A percentile compares a stretch with the other conserved stretches of the same genome.
These are phyloP conservation scores for Malurus splendens DNA, from an alignment of 2,797 vertebrate species.

Conservation along the genomic window DNA sequence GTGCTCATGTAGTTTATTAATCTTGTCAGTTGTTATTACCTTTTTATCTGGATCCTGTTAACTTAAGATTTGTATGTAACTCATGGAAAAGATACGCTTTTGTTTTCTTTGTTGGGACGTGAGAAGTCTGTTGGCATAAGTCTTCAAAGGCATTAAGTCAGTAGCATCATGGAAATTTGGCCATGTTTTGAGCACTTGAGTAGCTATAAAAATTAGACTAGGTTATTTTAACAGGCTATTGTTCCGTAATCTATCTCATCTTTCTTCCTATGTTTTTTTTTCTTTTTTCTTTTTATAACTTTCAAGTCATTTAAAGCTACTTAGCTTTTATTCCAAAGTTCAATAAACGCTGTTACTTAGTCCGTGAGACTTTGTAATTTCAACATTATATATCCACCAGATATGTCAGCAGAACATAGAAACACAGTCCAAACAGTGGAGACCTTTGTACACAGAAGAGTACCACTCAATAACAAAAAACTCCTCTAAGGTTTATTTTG, in stretches of 20 bases:
- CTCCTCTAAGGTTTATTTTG: neutral
- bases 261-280: conserved; percentile 33
- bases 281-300: conserved; percentile 52
- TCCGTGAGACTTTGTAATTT: neutral
- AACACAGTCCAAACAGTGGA: conserved; percentile 31
- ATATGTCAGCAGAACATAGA: neutral
- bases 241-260: conserved; percentile 57
- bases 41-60: conserved; percentile 79
- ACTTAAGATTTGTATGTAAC: conserved; percentile 73
- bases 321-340: conserved; percentile 17
- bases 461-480: neutral
- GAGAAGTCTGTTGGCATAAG: conserved; percentile 65
- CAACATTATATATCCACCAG: conserved; percentile 9
- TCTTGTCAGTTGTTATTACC: conserved; percentile 79
- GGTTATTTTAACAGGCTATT: conserved; percentile 66
- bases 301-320: conserved; percentile 31
- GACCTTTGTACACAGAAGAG: neutral
- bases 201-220: conserved; percentile 68
- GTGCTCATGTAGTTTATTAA: conserved; percentile 70
- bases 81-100: conserved; percentile 73
- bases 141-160: conserved; percentile 74
- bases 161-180: conserved; percentile 96
- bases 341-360: neutral
- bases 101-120: conserved; percentile 67
- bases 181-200: conserved; percentile 45